Evolutionary conservation across 2,113 vertebrate species (phyloP), one percentile per base, ranked within the genome.

Genomic region (Odontophorus gujanensis): DNA sequence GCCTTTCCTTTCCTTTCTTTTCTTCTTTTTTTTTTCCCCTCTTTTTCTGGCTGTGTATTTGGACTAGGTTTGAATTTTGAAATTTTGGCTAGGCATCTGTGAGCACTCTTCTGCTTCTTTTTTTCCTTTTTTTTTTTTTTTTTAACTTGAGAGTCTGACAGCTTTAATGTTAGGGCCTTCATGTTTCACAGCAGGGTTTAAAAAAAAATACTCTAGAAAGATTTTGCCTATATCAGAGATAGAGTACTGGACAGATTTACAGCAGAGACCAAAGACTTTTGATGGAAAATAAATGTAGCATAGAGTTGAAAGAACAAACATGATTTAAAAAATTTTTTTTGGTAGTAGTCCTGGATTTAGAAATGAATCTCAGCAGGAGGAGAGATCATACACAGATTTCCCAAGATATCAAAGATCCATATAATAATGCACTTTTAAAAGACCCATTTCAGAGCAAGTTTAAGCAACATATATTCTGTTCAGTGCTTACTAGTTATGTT

Each of bases 251-350:
- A 43, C 47, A 90, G 85, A 94, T 96, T 93, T 95, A 90, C 75
- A 92, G 77, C 90, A 94, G 77, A 63, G 58, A 85, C 94, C 32
- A 82, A 94, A 94, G 77, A 62, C 51, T 95, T 95, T 55, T 85
- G 59, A 69, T 74, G 47, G 86, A 91, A 94, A 85, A 63, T 89
- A 90, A 89, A 38, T 69, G 74, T 63, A 61, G 43, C 79, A 34
- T 68, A 51, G 66, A 72, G 24, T 77, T 89, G 71, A 92, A 93
- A 89, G 80, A 95, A 85, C 45, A 93, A 96, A 79, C n/a, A n/a
- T 15, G 51, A 42, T 47, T 65, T 90, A 76, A 28, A 28, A 53
- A 17, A 10, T 40, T 81, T 47, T 45, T 25, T 40, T 20, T 28
- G 55, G 2, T 57, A n/a, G 3, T 86, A 88, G 79, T 73, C 38